phyloP scores from a whole-genome alignment of 2,888 invertebrate genomes.

The Lissonota sp. region DNA sequence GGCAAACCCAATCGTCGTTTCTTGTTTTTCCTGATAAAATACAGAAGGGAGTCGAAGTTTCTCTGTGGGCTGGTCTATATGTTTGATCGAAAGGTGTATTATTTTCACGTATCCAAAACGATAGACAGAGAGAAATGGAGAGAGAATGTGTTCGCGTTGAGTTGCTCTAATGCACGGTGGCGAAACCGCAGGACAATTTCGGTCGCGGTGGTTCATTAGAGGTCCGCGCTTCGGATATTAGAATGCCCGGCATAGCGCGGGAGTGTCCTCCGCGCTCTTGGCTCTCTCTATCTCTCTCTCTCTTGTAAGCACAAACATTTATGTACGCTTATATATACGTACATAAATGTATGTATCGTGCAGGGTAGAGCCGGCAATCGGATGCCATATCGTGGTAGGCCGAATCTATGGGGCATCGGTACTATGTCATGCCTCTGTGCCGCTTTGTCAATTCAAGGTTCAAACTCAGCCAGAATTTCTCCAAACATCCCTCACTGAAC shows the following conservation, averaged over 20 bases:
- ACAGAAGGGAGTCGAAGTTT: too few relatives aligned
- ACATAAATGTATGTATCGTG: conserved; percentile 37
- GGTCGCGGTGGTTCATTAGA: conserved; percentile 77
- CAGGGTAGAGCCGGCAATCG: conserved; percentile 58
- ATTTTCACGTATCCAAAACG: too few relatives aligned
- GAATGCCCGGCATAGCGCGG: conserved; percentile 77
- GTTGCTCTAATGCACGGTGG: conserved; percentile 61
- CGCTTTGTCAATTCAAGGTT: conserved; percentile 30
- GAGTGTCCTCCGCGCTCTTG: conserved; percentile 53
- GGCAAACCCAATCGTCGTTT: too few relatives aligned
- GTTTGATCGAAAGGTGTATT: too few relatives aligned
- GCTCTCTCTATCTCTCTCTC: conserved; percentile 10
- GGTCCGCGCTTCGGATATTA: conserved; percentile 75
- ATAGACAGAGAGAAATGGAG: too few relatives aligned
- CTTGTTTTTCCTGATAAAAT: too few relatives aligned
- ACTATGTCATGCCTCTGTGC: conserved; percentile 66
- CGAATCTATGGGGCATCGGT: conserved; percentile 73
- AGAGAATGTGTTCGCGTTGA: conserved; percentile 27
- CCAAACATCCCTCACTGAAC: conserved; percentile 33
- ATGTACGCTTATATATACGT: background rate
- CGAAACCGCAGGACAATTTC: conserved; percentile 72
- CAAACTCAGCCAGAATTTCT: conserved; percentile 44
- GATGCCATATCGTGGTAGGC: conserved; percentile 74
- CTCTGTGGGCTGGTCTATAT: too few relatives aligned
- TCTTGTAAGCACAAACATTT: too few relatives aligned